Base-by-base conservation (phyloP, 2,797 vertebrate species). In the Enteromius afrohamiltoni region DNA sequence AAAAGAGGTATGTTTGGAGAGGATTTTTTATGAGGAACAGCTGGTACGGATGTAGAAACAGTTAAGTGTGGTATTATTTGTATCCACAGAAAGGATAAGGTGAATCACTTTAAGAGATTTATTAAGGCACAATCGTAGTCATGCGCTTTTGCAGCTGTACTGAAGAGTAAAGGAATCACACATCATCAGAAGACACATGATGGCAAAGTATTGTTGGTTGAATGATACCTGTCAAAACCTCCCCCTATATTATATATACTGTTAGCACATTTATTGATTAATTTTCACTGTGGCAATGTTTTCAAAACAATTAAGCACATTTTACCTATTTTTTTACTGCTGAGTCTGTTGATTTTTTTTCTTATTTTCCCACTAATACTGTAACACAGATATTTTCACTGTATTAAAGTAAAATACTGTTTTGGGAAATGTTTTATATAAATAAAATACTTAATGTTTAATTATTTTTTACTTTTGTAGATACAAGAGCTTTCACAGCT, bases 1-100 rank as follows among this genome's bases (percentile, higher is more conserved):
- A 79, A 79, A 7, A 37, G 62, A 65, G 10, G 77, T 53, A 17
- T 47, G 68, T 8, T 21, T 51, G 29, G 42, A 51, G 9, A 65
- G 13, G 2, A 9, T n/a, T 80, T 71, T 62, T 60, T 2, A 60
- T 60, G 53, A 26, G 62, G 31, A 83, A 58, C 81, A 69, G 81
- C 7, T 69, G 62, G 73, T 65, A 49, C 26, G 69, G 70, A 29
- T 40, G 26, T 75, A 67, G 65, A 64, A 53, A n/a, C 1, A 1
- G 31, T 53, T 16, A 74, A 64, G 8, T 29, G 21, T 0, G 9
- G 47, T 77, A 5, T 76, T 37, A 76, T n/a, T n/a, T 19, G 17
- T 74, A 34, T 34, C 19, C 49, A 19, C 29, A 21, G 23, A 64
- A 42, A 21, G 76, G 26, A 73, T 17, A 60, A 29, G 23, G 23